Percentiles rank a stretch among this genome's conserved stretches.
These are phyloP conservation scores for Euleptes europaea DNA, from an alignment of 2,113 vertebrate species.

Conservation along the genomic window DNA sequence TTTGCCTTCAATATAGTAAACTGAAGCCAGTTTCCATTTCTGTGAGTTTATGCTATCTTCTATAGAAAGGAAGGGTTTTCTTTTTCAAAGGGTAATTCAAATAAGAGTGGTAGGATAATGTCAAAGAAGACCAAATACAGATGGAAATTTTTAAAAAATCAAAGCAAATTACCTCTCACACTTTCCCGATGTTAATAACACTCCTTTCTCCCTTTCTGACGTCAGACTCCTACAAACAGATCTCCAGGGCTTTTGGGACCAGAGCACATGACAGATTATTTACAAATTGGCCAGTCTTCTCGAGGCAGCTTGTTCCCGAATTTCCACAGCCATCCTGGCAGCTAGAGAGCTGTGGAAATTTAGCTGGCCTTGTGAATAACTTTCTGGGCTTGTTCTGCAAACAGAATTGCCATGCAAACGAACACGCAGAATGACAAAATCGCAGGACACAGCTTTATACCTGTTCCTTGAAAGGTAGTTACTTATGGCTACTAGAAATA, in stretches of 20 bases:
- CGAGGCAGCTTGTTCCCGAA: conserved; percentile 43
- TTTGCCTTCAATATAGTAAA: neutral
- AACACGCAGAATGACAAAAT: conserved; percentile 39
- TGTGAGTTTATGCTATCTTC: neutral
- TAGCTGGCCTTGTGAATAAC: neutral
- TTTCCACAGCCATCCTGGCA: conserved; percentile 47
- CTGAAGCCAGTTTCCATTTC: neutral
- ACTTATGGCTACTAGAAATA: neutral
- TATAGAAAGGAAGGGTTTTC: conserved; percentile 17
- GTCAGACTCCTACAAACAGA: conserved; percentile 52
- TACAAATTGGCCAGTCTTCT: conserved; percentile 59
- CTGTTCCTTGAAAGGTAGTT: conserved; percentile 55
- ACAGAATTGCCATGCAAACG: conserved; percentile 21
- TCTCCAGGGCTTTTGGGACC: conserved; percentile 58
- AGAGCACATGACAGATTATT: conserved; percentile 69
- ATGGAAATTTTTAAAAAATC: conserved; percentile 34
- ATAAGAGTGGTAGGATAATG: neutral
- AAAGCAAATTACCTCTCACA: conserved; percentile 5
- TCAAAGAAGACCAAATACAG: conserved; percentile 55
- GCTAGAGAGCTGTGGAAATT: conserved; percentile 55
- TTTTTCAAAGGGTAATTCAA: neutral
- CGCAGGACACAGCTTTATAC: conserved; percentile 50
- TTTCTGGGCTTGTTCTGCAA: conserved; percentile 48
- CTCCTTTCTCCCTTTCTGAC: conserved; percentile 10
- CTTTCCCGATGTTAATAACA: conserved; percentile 42